Evolutionary conservation across 2,888 invertebrate genomes (phyloP).

Genomic region (Fabriciana adippe): DNA sequence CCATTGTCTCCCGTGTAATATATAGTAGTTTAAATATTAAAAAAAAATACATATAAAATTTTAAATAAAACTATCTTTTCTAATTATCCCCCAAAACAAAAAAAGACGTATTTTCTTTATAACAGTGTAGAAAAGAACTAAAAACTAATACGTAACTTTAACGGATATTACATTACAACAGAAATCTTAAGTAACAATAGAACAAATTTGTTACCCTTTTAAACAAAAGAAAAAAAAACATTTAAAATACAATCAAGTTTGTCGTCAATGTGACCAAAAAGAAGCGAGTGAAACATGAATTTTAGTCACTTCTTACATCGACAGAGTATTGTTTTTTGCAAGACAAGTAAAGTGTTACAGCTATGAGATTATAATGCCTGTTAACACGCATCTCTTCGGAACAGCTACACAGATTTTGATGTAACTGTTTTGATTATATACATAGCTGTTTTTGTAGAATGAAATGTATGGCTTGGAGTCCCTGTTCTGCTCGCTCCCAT

Average conservation of each 20-base stretch:
- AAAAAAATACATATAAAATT: too few relatives aligned
- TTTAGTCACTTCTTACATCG: slow-evolving; percentile 2
- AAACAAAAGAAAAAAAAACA: background rate
- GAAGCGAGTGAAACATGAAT: too few relatives aligned
- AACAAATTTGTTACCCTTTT: background rate
- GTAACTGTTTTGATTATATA: too few relatives aligned
- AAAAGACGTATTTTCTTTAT: background rate
- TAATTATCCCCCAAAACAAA: too few relatives aligned
- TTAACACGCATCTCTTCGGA: background rate
- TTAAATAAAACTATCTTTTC: too few relatives aligned
- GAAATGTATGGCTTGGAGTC: too few relatives aligned
- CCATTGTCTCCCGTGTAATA: too few relatives aligned
- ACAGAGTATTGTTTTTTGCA: background rate
- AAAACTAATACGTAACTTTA: background rate
- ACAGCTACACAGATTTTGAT: too few relatives aligned
- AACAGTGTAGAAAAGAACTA: background rate
- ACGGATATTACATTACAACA: slow-evolving; percentile 1
- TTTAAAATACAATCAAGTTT: slow-evolving; percentile 6
- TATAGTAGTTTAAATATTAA: too few relatives aligned
- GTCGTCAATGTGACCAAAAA: background rate
- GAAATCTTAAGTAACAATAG: background rate
- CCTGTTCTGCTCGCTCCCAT: too few relatives aligned
- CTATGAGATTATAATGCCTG: background rate
- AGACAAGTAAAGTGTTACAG: background rate
- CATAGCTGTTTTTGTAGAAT: too few relatives aligned